phyloP scores from a whole-genome alignment of 2,797 vertebrate species.

The Anas bahamensis region DNA sequence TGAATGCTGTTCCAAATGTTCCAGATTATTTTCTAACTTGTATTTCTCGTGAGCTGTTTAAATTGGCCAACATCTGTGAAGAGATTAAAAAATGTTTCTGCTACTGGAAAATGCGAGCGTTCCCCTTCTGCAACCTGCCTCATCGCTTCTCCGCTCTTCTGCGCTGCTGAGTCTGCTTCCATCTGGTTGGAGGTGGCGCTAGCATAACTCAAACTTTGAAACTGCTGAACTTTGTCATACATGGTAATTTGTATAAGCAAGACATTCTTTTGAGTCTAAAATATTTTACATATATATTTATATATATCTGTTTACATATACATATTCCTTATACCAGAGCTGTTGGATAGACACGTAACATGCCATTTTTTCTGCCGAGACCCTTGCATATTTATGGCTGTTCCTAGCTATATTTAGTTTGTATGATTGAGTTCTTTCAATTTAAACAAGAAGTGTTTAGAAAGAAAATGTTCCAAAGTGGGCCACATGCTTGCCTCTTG shows the following conservation, averaged over 20 bases:
- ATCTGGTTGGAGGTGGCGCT: not conserved
- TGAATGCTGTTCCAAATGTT: constrained; percentile 14
- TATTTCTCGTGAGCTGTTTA: not conserved
- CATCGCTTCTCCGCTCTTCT: not conserved
- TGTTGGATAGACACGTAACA: not conserved
- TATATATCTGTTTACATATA: not conserved
- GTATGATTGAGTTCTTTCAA: constrained; percentile 45
- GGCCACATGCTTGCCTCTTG: not conserved
- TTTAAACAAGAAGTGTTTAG: constrained; percentile 62
- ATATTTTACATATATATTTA: not conserved
- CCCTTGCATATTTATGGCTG: constrained; percentile 1
- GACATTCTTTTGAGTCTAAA: not conserved
- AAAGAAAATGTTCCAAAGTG: constrained; percentile 57
- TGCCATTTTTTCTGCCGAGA: not conserved
- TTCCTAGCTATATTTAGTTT: constrained; percentile 36
- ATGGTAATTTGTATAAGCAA: not conserved
- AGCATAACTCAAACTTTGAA: not conserved
- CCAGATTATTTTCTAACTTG: not conserved
- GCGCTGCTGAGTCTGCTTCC: not conserved
- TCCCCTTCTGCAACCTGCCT: not conserved
- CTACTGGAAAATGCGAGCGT: not conserved
- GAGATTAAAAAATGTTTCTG: not conserved
- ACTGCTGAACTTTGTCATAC: not conserved
- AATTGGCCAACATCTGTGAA: constrained; percentile 2
- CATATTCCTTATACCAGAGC: not conserved